Conservation (phyloP, 2,113 vertebrate species). For the Solenodon paradoxus region DNA sequence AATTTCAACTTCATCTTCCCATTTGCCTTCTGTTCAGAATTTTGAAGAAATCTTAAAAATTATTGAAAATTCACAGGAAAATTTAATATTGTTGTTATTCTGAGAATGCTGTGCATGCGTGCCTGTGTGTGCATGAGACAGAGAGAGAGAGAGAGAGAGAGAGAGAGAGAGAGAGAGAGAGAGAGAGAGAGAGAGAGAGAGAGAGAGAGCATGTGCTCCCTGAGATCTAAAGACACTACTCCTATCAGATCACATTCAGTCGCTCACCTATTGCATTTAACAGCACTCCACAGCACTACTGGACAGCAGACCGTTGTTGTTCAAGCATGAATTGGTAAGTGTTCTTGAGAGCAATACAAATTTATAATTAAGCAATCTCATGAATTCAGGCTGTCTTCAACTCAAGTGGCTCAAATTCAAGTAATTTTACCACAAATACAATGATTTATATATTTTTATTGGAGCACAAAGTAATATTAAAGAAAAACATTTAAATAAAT, state of each 20-base stretch:
- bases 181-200: not conserved
- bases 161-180: too few relatives aligned
- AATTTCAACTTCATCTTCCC: not conserved
- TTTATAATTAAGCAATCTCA: slow-evolving; percentile 41
- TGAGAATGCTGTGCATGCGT: not conserved
- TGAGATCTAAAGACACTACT: not conserved
- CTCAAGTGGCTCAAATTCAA: slow-evolving; percentile 2
- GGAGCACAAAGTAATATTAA: slow-evolving; percentile 59
- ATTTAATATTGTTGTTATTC: not conserved
- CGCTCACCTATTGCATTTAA: not conserved
- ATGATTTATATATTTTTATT: slow-evolving; percentile 66
- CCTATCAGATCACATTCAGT: not conserved
- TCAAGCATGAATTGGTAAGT: slow-evolving; percentile 10
- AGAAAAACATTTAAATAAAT: slow-evolving; percentile 58
- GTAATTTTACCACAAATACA: not conserved
- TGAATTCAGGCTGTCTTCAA: slow-evolving; percentile 30
- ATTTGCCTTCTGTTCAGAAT: not conserved
- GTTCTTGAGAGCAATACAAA: not conserved
- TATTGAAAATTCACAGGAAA: not conserved
- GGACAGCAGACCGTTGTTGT: not conserved
- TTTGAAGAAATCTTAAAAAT: not conserved
- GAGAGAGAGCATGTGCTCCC: not conserved
- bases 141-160: not conserved
- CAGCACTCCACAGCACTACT: not conserved
- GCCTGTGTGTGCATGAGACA: not conserved